Base-by-base conservation (phyloP, 64 coral and sea anemone species). In the Astreopora myriophthalma region DNA sequence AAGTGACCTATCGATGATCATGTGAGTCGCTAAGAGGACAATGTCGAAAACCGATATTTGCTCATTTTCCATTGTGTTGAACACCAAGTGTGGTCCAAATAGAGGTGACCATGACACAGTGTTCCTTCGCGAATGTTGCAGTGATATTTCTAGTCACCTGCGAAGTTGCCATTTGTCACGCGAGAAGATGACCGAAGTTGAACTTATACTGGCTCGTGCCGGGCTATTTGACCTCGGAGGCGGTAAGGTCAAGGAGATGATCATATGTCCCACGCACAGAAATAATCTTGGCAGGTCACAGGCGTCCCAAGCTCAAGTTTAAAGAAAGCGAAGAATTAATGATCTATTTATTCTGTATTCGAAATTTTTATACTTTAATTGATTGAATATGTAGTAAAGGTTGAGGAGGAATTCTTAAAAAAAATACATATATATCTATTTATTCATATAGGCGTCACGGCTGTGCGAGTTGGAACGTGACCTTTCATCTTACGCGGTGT, bases 231-330 rank as follows among this genome's bases (percentile, higher is more conserved):
- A 40, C 30, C 7, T 17, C 22, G 22, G 25, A 55, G 13, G 46
- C 17, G 42, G 74, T 22, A 62, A 31, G 51, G 32, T 23, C 34
- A 77, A 30, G 60, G 1, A 44, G 57, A 75, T 76, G 87, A 35
- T 27, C 19, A 91, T 91, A 51, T 91, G 89, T 82, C 89, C 89
- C 14, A 23, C 5, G 8, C 78, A 84, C 63, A 80, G 66, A 8
- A 72, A 69, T 25, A 91, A 82, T 82, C 39, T 83, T 6, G 89
- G 90, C n/a, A n/a, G n/a, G n/a, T n/a, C n/a, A n/a, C n/a, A n/a
- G n/a, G n/a, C n/a, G n/a, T n/a, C n/a, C n/a, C n/a, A n/a, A n/a
- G n/a, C n/a, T n/a, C n/a, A n/a, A n/a, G n/a, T n/a, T n/a, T n/a
- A n/a, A n/a, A n/a, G n/a, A n/a, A n/a, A n/a, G n/a, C n/a, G n/a